Conservation (phyloP, 2,888 invertebrate species). For the Galeruca laticollis region DNA sequence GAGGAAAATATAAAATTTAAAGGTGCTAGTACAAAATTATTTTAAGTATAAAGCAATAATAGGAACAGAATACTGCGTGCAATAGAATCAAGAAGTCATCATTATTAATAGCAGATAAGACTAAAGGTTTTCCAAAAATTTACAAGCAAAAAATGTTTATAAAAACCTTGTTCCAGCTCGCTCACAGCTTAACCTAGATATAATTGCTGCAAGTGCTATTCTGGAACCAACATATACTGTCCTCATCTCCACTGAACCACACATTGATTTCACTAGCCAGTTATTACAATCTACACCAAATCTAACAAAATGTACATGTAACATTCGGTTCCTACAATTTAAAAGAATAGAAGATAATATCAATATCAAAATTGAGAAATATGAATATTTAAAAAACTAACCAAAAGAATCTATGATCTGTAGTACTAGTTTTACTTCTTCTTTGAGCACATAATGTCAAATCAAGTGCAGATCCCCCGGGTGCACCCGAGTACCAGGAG, state of each 20-base stretch:
- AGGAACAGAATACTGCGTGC: no score
- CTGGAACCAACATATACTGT: conserved; percentile 98
- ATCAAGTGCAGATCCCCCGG: conserved; percentile 74
- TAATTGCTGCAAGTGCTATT: conserved; percentile 93
- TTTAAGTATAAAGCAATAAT: no score
- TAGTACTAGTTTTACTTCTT: conserved; percentile 80
- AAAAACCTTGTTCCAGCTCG: conserved; percentile 89
- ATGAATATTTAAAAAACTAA: conserved; percentile 55
- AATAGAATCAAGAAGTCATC: no score
- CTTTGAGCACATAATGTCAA: conserved; percentile 95
- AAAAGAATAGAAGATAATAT: conserved; percentile 15
- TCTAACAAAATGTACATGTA: conserved; percentile 92
- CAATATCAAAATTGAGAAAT: neutral
- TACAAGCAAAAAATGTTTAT: conserved; percentile 2
- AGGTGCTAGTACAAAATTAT: no score
- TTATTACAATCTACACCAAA: conserved; percentile 90
- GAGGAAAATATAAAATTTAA: no score
- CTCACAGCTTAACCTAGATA: conserved; percentile 97
- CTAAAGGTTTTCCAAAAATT: no score
- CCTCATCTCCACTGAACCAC: conserved; percentile 96
- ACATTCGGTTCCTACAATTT: conserved; percentile 85
- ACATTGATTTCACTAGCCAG: conserved; percentile 96
- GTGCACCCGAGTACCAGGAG: conserved; percentile 75
- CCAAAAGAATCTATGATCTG: conserved; percentile 99
- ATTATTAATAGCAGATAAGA: no score